Base-by-base conservation (phyloP, 2,888 invertebrate genomes). In the Drosophila testacea region DNA sequence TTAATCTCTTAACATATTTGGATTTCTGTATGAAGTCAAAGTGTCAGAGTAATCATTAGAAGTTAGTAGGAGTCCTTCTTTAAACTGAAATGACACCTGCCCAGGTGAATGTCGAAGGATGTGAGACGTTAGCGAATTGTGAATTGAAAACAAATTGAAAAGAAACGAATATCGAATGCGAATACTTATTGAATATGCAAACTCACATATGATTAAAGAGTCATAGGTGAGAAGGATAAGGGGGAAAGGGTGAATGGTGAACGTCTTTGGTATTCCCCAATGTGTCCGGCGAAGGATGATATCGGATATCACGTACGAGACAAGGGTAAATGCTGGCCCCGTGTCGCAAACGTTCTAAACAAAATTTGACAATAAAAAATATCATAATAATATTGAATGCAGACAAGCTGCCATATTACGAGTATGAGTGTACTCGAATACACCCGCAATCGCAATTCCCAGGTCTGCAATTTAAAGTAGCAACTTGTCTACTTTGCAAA, bases 251-350 rank as follows among this genome's bases (percentile, higher is more conserved):
- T 16, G 16, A 46, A 38, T 39, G 60, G 22, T 10, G 48, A 42
- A 52, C 44, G 42, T 34, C 46, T 56, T 50, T 27, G 51, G 38
- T 76, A 81, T 83, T 84, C 83, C 83, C 83, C 65, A 79, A 73
- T 68, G 87, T 86, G 87, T 88, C 83, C 83, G 64, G 81, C 68
- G 62, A 44, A 60, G 59, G 54, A 62, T 79, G 66, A 66, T 88
- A 84, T 86, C 68, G 65, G 62, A 59, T 84, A 84, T 83, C 89
- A 88, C 89, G 89, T 88, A 83, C 84, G 73, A 83, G 89, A 86
- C 89, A 57, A 88, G 87, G 89, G 83, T 86, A 64, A 81, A 55
- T 61, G 64, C 65, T 70, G 57, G 64, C 51, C 36, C 54, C 70
- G 55, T 69, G 70, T 83, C 69, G 70, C 72, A 69, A 28, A 46